Evolutionary conservation across 2,113 vertebrate species (phyloP), one percentile per base, ranked within the genome.

Genomic region (Melanerpes formicivorus): DNA sequence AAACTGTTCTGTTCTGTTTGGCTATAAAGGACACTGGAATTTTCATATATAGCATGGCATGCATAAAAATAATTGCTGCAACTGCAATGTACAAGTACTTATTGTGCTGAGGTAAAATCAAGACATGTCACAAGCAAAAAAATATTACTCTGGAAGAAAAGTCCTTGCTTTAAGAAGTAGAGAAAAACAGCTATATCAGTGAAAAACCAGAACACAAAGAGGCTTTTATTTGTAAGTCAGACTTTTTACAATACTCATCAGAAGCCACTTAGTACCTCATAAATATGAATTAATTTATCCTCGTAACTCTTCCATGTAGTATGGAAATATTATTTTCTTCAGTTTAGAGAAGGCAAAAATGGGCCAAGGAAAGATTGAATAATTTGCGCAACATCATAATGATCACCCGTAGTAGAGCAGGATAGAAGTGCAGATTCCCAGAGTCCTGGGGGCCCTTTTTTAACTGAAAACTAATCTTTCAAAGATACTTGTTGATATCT

Each of bases 51-150:
- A 92, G 79, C 67, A 44, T 54, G 67, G 65, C 34, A 63, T 44
- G 82, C 93, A 86, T 89, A 94, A 95, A 95, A 93, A 90, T 92
- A 95, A 91, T 95, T 0, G 4, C 93, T 90, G 78, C 44, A 56
- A 65, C 89, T 93, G 90, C 92, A 93, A 9, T 55, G 76, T 90
- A 84, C 88, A 76, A 90, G 94, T 55, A 90, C 93, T 83, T 91
- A 92, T 77, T 95, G 92, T 97, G 93, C 96, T 62, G 56, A 63
- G 71, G 86, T 70, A 88, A 88, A 94, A 92, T 71, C 80, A 82
- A 80, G 88, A 87, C 69, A 55, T 90, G 84, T 88, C 94, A 92
- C 37, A 64, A 71, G 67, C 92, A 50, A 92, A 93, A 93, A 95
- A 92, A 82, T 94, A 78, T 46, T 73, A 37, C 80, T 88, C 59